Evolutionary conservation across 2,113 vertebrate species (phyloP), one percentile per base, ranked within the genome.

Genomic region (Coptodon rendalli): DNA sequence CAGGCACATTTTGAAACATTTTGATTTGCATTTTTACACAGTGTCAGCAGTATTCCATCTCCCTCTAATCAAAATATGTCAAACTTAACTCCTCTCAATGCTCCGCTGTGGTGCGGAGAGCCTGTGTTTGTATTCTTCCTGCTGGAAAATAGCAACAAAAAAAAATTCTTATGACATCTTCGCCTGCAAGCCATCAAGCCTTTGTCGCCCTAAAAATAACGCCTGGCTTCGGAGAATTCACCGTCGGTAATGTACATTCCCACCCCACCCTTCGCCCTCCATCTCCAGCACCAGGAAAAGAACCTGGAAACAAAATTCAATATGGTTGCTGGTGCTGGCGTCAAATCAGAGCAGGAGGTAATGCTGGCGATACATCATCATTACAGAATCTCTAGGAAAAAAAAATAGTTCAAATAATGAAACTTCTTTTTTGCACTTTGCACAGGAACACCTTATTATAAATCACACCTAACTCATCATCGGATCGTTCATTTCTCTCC

Each of bases 311-410:
- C 83, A 83, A 89, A 92, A 91, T 91, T 89, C 87, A 93, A 88
- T 91, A 89, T 50, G 83, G 90, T 31, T 48, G 63, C 89, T 81
- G 36, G 57, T 87, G 84, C 86, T 59, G 59, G 82, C 8, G 19
- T 90, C 87, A 89, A 89, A 84, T 88, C 84, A 81, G 81, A 90
- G 63, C 43, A 22, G 82, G n/a, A 84, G 56, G 73, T 89, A 88
- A 92, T 89, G 83, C 31, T 2, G 5, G 82, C 9, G 6, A 94
- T 94, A 90, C 82, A 90, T 94, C 91, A 92, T 93, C 89, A 91
- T 95, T 93, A 93, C 61, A 59, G 68, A 86, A 89, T 80, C 54
- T 57, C 82, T 14, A 50, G 12, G 19, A 45, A 2, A 22, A 38
- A 57, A 80, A 56, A 79, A 83, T 80, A 82, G 68, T 84, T 82